Base-by-base conservation (phyloP, 2,797 vertebrate genomes). In the Naso thynnoides region DNA sequence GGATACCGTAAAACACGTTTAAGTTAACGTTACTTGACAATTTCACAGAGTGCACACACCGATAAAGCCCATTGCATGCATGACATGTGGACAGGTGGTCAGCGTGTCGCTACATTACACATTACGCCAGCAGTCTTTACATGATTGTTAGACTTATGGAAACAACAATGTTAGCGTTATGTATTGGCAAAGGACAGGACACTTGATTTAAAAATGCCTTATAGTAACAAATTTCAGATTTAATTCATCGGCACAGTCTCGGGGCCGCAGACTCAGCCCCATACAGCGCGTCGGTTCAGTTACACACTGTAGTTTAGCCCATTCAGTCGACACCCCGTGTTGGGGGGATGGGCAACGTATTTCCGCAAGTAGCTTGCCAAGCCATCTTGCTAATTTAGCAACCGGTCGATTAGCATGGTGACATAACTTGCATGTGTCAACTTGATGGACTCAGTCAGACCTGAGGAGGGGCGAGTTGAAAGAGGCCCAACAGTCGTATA, bases 41-140 rank as follows among this genome's bases (percentile, higher is more conserved):
- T 26, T 16, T 13, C 16, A 1, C 1, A 11, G 4, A 24, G 47
- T 14, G 8, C 8, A 9, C 26, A 4, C 1, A 19, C 36, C 19
- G n/a, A 49, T 57, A 26, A 78, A 70, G 21, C 38, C 19, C 2
- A 23, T 27, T 53, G 9, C 44, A 84, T 64, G 63, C 69, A 36
- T 79, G 70, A 78, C 87, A 86, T 89, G 86, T 87, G 86, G 74
- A 31, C 70, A 57, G 13, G 33, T 59, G 59, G 54, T 66, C 66
- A 79, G 57, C 11, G 19, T 14, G 7, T 45, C 11, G 36, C 31
- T 26, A 42, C 33, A 64, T 16, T 29, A 33, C n/a, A n/a, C n/a
- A 10, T 33, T 33, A 53, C 23, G 63, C 2, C 4, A 16, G 7
- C 15, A n/a, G n/a, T n/a, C n/a, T n/a, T n/a, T n/a, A n/a, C n/a